Percentiles rank a stretch among this genome's conserved stretches.
Conservation (phyloP, 2,797 vertebrate genomes). For the Sus cebifrons region DNA sequence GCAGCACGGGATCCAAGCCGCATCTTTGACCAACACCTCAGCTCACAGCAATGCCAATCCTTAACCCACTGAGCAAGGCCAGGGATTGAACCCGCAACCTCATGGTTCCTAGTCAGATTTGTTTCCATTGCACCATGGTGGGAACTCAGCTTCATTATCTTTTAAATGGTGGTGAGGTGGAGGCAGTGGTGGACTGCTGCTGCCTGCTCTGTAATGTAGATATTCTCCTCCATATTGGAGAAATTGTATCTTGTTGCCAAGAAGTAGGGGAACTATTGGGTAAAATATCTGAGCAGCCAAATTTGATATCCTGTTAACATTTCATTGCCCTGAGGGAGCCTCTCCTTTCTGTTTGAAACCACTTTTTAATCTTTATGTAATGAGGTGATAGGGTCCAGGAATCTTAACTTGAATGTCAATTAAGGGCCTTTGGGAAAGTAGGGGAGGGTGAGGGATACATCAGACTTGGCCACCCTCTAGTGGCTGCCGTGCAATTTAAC, state of each 20-base stretch:
- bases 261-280: constrained; percentile 4
- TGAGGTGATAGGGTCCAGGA: constrained; percentile 42
- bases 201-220: not conserved
- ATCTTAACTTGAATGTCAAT: constrained; percentile 45
- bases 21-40: too few relatives aligned
- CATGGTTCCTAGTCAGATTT: too few relatives aligned
- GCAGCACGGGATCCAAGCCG: too few relatives aligned
- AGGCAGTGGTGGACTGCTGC: not conserved
- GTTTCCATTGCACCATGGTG: too few relatives aligned
- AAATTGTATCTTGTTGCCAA: not conserved
- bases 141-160: not conserved
- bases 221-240: not conserved
- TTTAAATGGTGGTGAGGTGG: not conserved
- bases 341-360: constrained; percentile 56
- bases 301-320: constrained; percentile 44
- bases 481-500: not conserved
- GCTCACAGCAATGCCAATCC: too few relatives aligned
- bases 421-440: constrained; percentile 39
- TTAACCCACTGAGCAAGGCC: too few relatives aligned
- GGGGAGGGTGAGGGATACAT: constrained; percentile 17
- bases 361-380: constrained; percentile 70
- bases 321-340: not conserved
- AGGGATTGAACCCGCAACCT: too few relatives aligned
- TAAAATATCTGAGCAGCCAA: not conserved
- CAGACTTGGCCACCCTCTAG: constrained; percentile 81